Conservation (phyloP, 2,113 vertebrate species). For the Spheniscus mendiculus region DNA sequence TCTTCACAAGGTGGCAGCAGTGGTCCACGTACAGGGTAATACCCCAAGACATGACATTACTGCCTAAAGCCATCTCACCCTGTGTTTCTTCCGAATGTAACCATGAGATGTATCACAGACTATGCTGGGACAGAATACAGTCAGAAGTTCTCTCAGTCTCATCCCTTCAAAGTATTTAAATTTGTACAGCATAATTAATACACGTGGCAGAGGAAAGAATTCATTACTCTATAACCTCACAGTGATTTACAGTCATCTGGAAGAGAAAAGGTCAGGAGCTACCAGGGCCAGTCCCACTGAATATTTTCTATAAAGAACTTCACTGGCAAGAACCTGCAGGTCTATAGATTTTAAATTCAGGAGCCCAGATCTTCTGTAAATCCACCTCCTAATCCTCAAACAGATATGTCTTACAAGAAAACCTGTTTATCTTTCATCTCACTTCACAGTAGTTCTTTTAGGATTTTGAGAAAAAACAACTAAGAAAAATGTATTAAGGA, state of each 20-base stretch:
- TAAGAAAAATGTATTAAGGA: background rate
- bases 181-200: background rate
- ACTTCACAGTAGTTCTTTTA: background rate
- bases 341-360: background rate
- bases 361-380: background rate
- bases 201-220: background rate
- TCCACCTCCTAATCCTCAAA: background rate
- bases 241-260: background rate
- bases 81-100: background rate
- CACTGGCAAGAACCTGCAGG: background rate
- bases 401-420: background rate
- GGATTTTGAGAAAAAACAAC: background rate
- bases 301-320: background rate
- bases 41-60: background rate
- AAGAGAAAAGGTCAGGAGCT: background rate
- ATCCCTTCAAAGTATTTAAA: background rate
- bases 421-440: background rate
- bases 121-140: background rate
- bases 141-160: background rate
- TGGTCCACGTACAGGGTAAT: background rate
- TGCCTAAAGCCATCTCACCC: background rate
- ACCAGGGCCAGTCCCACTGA: background rate
- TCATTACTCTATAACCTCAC: background rate
- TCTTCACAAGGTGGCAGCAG: background rate
- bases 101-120: background rate